Conservation (phyloP, 2,888 invertebrate species). For the Leptogaster cylindrica region DNA sequence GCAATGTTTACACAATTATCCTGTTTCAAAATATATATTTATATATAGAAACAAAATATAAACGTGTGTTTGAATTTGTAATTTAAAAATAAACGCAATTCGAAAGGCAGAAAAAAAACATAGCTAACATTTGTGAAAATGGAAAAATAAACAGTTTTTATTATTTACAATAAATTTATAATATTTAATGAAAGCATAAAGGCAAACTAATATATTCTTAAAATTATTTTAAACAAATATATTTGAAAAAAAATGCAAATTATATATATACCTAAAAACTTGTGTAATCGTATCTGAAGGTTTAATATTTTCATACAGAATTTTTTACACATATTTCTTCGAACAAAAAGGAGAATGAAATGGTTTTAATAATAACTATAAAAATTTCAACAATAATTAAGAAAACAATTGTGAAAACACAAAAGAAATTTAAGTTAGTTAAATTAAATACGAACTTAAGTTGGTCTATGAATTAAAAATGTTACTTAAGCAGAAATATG, state of each 20-base stretch:
- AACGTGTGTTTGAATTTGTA: too few species aligned
- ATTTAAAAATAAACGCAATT: too few species aligned
- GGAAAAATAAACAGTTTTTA: not conserved
- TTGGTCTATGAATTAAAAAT: too few species aligned
- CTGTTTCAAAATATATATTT: too few species aligned
- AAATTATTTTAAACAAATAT: constrained; percentile 12
- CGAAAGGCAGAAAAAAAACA: too few species aligned
- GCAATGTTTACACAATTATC: too few species aligned
- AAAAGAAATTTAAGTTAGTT: too few species aligned
- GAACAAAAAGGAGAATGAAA: not conserved
- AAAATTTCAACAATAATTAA: not conserved
- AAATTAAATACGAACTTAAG: too few species aligned
- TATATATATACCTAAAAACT: not conserved
- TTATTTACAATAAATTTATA: not conserved
- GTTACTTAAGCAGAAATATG: too few species aligned
- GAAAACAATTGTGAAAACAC: too few species aligned
- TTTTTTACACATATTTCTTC: constrained; percentile 6
- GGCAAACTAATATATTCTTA: constrained; percentile 3
- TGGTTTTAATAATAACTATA: not conserved
- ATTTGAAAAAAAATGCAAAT: not conserved
- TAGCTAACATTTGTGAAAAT: not conserved
- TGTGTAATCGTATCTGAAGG: constrained; percentile 10
- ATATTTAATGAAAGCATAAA: constrained; percentile 3
- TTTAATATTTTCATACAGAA: constrained; percentile 9
- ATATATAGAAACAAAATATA: too few species aligned